phyloP scores from a whole-genome alignment of 2,888 invertebrate species.

The Scaptomyza caliginosa region DNA sequence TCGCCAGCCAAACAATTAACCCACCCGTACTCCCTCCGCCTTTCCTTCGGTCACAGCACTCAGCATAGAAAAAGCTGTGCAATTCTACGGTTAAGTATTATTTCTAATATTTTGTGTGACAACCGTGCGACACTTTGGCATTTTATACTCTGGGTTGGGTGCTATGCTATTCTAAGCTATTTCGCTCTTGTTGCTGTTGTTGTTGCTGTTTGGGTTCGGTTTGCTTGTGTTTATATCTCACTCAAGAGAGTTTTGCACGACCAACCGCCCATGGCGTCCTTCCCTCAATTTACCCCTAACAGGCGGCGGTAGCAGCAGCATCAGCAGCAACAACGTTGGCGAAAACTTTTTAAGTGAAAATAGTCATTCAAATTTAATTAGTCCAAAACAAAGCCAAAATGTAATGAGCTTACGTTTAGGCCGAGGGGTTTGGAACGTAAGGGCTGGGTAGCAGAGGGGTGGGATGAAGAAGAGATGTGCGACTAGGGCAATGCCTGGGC shows the following conservation, averaged over 20 bases:
- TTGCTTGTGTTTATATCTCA: constrained; percentile 72
- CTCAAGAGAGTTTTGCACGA: constrained; percentile 67
- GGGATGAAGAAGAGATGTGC: not conserved
- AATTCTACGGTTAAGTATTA: constrained; percentile 80
- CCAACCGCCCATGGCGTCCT: constrained; percentile 24
- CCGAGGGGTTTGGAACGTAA: not conserved
- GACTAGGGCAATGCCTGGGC: constrained; percentile 31
- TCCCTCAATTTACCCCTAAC: not conserved
- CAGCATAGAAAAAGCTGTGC: constrained; percentile 63
- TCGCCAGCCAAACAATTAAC: constrained; percentile 62
- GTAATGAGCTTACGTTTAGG: constrained; percentile 78
- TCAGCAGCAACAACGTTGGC: constrained; percentile 46
- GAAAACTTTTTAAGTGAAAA: constrained; percentile 80
- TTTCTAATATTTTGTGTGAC: constrained; percentile 81
- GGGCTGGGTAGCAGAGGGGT: not conserved
- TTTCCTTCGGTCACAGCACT: not conserved
- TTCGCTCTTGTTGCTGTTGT: constrained; percentile 1
- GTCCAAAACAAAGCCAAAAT: constrained; percentile 79
- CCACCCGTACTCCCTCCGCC: constrained; percentile 8
- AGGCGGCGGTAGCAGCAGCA: constrained; percentile 5
- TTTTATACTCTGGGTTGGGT: constrained; percentile 42
- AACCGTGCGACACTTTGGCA: constrained; percentile 78
- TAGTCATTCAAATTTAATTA: constrained; percentile 80
- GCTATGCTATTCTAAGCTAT: not conserved
- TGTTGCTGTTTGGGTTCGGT: constrained; percentile 14